A percentile compares a stretch with the other conserved stretches of the same genome.
phyloP scores from a whole-genome alignment of 2,797 vertebrate species.

The Enteromius unitaeniatus region DNA sequence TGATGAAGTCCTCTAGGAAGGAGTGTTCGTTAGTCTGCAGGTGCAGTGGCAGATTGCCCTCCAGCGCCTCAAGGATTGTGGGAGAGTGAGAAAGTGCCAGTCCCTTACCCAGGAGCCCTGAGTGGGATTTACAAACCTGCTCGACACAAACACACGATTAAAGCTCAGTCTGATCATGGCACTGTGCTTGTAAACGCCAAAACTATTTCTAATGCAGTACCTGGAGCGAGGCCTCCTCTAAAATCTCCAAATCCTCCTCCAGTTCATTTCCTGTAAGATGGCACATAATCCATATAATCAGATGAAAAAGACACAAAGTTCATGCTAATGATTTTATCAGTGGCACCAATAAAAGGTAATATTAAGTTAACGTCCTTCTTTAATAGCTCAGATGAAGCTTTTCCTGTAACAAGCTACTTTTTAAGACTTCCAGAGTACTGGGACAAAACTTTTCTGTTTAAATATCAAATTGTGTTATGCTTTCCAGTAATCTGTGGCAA shows the following conservation, averaged over 20 bases:
- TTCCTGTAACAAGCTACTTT: background rate
- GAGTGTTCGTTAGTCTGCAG: conserved; percentile 98
- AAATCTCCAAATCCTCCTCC: conserved; percentile 98
- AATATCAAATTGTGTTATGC: background rate
- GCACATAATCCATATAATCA: background rate
- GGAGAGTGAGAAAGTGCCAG: conserved; percentile 96
- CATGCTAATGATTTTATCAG: background rate
- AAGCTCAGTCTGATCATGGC: background rate
- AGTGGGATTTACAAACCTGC: conserved; percentile 95
- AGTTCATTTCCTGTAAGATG: conserved; percentile 86
- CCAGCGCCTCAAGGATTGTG: conserved; percentile 95
- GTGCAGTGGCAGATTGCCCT: conserved; percentile 94
- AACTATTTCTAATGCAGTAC: conserved; percentile 68
- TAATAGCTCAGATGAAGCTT: background rate
- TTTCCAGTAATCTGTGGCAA: background rate
- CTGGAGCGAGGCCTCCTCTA: conserved; percentile 98
- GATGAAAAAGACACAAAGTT: background rate
- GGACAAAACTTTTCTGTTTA: background rate
- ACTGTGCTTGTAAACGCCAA: background rate
- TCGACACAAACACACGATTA: conserved; percentile 16
- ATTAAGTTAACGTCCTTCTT: background rate
- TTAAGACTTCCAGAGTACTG: background rate
- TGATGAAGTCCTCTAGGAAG: conserved; percentile 98
- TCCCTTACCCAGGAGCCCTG: conserved; percentile 95
- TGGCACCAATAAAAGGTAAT: background rate